Base-by-base conservation (phyloP, 1,140 invertebrate species). In the Zaprionus ornatus region DNA sequence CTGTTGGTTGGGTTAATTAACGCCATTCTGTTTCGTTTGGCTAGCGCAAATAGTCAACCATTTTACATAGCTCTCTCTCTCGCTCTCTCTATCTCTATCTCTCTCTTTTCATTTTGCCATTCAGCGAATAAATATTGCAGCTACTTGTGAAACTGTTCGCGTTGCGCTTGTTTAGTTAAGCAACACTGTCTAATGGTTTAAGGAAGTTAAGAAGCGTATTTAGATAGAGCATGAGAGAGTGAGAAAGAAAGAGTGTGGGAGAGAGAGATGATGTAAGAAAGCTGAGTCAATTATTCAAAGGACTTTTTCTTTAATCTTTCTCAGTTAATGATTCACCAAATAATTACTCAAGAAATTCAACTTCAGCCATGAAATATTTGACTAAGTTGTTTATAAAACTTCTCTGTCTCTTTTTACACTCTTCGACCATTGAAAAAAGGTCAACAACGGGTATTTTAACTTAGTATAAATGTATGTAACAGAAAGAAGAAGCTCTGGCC, bases 1-100 rank as follows among this genome's bases (percentile, higher is more conserved):
- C 59, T 61, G 74, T 77, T 67, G 55, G 61, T 27, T 54, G 56
- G 60, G 74, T 77, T 80, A 80, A 80, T 80, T 80, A 80, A 73
- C 60, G 65, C 61, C 72, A 79, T 65, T 60, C 59, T 63, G 69
- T 70, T 75, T 65, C 62, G 73, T 70, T 75, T 70, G 42, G 35
- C 40, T 45, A 64, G 50, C 68, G 66, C 65, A 80, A 77, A 80
- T 56, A 77, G 75, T 74, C 54, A 77, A 62, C 61, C 73, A 80
- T 69, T 79, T 80, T 72, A 32, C 29, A 40, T 55, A 50, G 65
- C 60, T 60, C 23, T 15, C 17, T 50, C 45, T 50, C 10, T 23
- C 19, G 21, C 9, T 50, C 3, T 48, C 19, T 50, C 45, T 50
- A 19, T 50, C 42, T 19, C 42, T 19, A 6, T 48, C 42, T 48